These are phyloP conservation scores for Monoplex corrugatus DNA, from an alignment of 2,888 invertebrate species.

Conservation along the genomic window DNA sequence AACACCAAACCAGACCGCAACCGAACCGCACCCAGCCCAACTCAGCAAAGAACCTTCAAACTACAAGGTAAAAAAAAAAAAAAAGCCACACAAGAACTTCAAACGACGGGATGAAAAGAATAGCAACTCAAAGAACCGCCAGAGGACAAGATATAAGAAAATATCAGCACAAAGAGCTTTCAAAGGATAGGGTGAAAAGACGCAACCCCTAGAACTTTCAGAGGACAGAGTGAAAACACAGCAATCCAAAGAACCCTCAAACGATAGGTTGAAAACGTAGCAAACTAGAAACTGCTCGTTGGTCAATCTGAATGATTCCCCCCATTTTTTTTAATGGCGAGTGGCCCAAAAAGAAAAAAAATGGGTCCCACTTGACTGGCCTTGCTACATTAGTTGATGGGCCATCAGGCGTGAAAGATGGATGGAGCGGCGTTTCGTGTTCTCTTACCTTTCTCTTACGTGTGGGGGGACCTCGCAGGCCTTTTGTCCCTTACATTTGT, in stretches of 20 bases:
- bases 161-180: neutral
- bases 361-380: neutral
- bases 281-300: no score
- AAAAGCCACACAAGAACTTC: no score
- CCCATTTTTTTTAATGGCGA: no score
- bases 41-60: no score
- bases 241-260: neutral
- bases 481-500: neutral
- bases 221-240: neutral
- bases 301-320: no score
- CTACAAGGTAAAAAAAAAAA: no score
- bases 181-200: neutral
- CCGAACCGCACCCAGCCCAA: no score
- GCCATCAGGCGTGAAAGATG: neutral
- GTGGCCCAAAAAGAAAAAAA: no score
- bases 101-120: neutral
- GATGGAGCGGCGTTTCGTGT: neutral
- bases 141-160: neutral
- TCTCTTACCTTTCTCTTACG: neutral
- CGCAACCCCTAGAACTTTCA: no score
- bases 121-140: neutral
- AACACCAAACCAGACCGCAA: no score
- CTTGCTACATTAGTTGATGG: neutral
- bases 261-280: neutral
- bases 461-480: neutral